Evolutionary conservation across 2,113 vertebrate species (phyloP).

Genomic region (Neopipo cinnamomea): DNA sequence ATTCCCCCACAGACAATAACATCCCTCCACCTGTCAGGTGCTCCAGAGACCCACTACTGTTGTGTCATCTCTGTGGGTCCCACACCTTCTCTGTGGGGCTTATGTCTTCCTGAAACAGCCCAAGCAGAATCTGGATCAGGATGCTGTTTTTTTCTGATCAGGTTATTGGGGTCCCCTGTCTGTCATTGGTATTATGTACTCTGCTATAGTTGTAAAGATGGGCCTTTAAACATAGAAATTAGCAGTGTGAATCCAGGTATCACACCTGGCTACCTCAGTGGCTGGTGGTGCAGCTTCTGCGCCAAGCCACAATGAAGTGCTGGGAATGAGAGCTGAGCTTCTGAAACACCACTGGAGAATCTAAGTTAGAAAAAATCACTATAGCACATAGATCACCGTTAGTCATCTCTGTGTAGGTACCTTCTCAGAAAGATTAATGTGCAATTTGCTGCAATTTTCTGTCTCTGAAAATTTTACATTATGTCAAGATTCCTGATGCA

Average conservation of each 20-base stretch:
- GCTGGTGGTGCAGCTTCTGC: background rate
- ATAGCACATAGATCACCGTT: background rate
- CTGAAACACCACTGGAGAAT: background rate
- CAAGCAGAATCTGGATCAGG: background rate
- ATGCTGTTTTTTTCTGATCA: background rate
- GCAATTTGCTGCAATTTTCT: background rate
- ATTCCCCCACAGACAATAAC: background rate
- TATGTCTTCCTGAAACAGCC: background rate
- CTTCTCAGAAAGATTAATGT: background rate
- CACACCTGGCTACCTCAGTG: background rate
- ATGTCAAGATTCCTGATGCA: background rate
- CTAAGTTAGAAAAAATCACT: background rate
- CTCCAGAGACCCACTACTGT: background rate
- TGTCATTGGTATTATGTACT: background rate
- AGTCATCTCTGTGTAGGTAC: background rate
- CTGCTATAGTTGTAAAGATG: background rate
- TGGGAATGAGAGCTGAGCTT: background rate
- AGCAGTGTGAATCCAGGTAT: background rate
- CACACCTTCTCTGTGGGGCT: background rate
- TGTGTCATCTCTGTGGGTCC: background rate
- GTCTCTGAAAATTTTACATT: background rate
- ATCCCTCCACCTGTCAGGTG: background rate
- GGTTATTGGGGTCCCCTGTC: background rate
- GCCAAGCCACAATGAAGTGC: rapidly evolving
- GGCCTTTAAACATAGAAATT: background rate